Evolutionary conservation across 1,140 invertebrate species (phyloP).

Genomic region (Coenobita brevimanus): DNA sequence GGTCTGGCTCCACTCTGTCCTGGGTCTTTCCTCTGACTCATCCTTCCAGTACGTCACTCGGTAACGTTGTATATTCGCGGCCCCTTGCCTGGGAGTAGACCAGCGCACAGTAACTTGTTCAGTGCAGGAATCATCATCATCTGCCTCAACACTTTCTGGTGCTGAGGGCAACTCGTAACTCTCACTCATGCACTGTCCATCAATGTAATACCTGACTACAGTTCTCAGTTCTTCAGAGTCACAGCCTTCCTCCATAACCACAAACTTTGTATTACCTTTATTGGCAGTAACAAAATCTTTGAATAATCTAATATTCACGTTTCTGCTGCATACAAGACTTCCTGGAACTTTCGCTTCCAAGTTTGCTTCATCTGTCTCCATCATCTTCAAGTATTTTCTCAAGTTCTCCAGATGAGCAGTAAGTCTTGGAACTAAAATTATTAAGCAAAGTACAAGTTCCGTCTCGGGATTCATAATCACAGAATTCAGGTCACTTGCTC

Average conservation of each 20-base stretch:
- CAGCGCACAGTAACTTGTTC: constrained; percentile 20
- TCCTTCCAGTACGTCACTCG: background rate
- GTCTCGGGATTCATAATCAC: background rate
- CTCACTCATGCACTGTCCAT: background rate
- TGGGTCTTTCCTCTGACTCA: background rate
- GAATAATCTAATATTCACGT: background rate
- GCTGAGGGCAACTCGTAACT: constrained; percentile 24
- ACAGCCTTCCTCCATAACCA: background rate
- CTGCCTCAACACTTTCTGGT: background rate
- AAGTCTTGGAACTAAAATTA: background rate
- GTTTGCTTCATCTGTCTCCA: background rate
- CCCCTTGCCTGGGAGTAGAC: constrained; percentile 2
- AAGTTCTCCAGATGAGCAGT: background rate
- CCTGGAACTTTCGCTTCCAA: background rate
- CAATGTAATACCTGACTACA: background rate
- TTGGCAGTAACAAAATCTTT: constrained; percentile 1
- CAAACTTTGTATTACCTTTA: background rate
- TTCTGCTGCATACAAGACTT: too few relatives aligned
- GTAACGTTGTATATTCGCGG: background rate
- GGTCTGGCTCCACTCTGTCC: background rate
- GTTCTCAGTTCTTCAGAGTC: background rate
- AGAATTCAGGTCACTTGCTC: constrained; percentile 15
- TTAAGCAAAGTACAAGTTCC: constrained; percentile 1
- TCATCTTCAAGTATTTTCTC: background rate
- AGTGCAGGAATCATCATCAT: background rate